Evolutionary conservation across 1,140 invertebrate species (phyloP).

Genomic region (Atta texana): DNA sequence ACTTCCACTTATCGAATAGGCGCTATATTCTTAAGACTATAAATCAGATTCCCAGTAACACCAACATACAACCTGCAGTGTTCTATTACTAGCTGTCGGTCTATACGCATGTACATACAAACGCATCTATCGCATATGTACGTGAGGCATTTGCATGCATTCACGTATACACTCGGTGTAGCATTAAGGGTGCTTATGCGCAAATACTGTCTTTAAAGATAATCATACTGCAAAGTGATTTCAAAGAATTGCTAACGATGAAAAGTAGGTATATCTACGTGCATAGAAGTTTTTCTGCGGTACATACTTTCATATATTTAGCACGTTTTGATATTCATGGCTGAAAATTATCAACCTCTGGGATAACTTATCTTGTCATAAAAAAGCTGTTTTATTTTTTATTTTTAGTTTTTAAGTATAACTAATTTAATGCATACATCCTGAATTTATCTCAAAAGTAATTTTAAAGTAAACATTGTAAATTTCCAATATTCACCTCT

Average conservation of each 20-base stretch:
- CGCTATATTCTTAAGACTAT: slow-evolving; percentile 49
- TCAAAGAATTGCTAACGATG: slow-evolving; percentile 5
- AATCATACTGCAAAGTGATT: slow-evolving; percentile 33
- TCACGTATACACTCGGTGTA: neutral
- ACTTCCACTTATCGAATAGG: slow-evolving; percentile 43
- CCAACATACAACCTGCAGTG: neutral
- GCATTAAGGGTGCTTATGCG: slow-evolving; percentile 3
- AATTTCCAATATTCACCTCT: too few relatives aligned
- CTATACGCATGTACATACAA: neutral
- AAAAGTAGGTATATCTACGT: slow-evolving; percentile 9
- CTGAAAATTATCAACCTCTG: neutral
- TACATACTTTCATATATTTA: neutral
- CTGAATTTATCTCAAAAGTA: too few relatives aligned
- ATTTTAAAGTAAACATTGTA: too few relatives aligned
- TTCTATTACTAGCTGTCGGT: slow-evolving; percentile 26
- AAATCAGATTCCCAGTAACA: slow-evolving; percentile 33
- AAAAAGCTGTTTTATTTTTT: too few relatives aligned
- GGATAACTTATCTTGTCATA: too few relatives aligned
- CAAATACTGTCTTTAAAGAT: slow-evolving; percentile 35
- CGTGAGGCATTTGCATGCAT: slow-evolving; percentile 1
- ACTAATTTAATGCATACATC: too few relatives aligned
- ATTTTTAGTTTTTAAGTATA: too few relatives aligned
- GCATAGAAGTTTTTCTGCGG: neutral
- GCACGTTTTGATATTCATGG: neutral
- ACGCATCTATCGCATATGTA: neutral